phyloP scores from a whole-genome alignment of 2,797 vertebrate species.

The Vespertilio murinus region DNA sequence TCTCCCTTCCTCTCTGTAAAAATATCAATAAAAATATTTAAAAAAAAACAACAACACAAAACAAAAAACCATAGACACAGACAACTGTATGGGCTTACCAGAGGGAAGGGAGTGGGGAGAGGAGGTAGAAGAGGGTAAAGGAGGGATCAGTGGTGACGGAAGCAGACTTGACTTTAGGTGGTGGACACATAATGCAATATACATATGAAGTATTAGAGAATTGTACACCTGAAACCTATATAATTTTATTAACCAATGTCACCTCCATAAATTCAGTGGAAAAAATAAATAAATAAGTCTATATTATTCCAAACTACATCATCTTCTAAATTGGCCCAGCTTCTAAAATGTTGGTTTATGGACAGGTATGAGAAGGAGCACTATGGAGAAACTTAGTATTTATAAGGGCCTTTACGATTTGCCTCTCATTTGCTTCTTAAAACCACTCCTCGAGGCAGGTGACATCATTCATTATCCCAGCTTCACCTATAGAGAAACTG shows the following conservation, averaged over 20 bases:
- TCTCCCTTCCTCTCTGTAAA: no score
- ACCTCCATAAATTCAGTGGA: not conserved
- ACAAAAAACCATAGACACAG: not conserved
- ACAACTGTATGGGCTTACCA: not conserved
- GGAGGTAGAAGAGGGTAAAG: not conserved
- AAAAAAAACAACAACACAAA: not conserved
- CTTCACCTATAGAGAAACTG: not conserved
- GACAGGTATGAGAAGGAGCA: not conserved
- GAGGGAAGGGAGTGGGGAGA: not conserved
- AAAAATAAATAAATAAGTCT: not conserved
- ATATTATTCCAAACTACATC: not conserved
- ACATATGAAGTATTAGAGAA: not conserved
- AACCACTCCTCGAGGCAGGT: not conserved
- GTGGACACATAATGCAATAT: not conserved
- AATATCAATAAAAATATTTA: no score
- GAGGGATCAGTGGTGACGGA: not conserved
- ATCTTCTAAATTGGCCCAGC: not conserved
- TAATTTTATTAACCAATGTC: not conserved
- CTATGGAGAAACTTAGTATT: not conserved
- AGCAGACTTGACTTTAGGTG: not conserved
- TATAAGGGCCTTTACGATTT: not conserved
- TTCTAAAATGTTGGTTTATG: not conserved
- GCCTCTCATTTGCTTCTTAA: not conserved
- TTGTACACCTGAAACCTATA: not conserved
- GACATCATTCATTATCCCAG: not conserved